phyloP scores from a whole-genome alignment of 2,113 vertebrate species.

The Macrotus californicus region DNA sequence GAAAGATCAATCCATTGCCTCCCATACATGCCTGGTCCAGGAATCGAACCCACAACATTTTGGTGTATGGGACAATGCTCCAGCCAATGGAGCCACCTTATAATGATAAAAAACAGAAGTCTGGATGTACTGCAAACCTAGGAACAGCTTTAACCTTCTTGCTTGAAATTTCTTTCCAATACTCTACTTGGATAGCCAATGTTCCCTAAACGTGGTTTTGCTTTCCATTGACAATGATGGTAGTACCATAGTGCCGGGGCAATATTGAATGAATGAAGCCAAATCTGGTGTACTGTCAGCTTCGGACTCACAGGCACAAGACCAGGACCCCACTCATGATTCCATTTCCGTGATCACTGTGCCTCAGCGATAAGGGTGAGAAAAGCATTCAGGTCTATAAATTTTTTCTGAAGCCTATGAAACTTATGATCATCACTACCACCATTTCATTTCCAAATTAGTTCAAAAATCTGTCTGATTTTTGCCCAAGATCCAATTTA shows the following conservation, averaged over 20 bases:
- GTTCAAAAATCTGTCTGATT: background rate
- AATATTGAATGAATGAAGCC: background rate
- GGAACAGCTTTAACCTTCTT: background rate
- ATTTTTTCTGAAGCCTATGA: background rate
- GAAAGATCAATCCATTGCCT: too few species aligned
- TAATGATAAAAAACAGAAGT: background rate
- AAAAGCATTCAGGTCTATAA: background rate
- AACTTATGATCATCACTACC: background rate
- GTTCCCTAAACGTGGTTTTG: background rate
- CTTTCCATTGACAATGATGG: background rate
- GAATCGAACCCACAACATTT: too few species aligned
- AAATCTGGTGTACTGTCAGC: background rate
- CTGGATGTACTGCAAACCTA: background rate
- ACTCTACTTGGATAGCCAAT: background rate
- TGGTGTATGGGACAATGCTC: too few species aligned
- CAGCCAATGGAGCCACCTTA: background rate
- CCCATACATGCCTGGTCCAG: too few species aligned
- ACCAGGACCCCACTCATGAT: background rate
- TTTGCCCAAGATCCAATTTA: background rate
- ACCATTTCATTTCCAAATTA: background rate
- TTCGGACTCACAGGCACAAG: background rate
- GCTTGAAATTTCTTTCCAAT: background rate
- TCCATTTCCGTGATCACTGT: background rate
- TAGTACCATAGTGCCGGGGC: too few species aligned
- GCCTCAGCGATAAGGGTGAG: background rate